Conservation (phyloP, 35 echinoderm and acorn worm species). For the Patiria miniata region DNA sequence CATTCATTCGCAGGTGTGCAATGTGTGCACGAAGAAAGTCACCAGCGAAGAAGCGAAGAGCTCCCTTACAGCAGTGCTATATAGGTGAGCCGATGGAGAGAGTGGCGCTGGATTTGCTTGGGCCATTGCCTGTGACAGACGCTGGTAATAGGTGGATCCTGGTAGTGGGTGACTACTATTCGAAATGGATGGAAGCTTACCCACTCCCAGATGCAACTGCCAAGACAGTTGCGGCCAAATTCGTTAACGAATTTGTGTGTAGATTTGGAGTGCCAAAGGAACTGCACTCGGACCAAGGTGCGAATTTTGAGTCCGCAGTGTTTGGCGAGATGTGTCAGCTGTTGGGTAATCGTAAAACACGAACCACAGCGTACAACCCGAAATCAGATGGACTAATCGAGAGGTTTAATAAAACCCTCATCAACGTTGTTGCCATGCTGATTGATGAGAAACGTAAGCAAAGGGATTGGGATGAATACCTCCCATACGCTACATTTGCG, state of each 20-base stretch:
- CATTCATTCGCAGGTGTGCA: background rate
- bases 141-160: constrained; percentile 42
- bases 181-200: constrained; percentile 43
- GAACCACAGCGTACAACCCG: constrained; percentile 35
- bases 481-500: constrained; percentile 31
- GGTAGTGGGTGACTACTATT: constrained; percentile 39
- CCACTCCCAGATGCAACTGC: background rate
- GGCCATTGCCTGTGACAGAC: too few relatives aligned
- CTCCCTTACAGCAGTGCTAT: constrained; percentile 20
- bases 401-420: too few relatives aligned
- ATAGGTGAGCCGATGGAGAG: constrained; percentile 27
- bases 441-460: background rate
- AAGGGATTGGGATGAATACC: constrained; percentile 3
- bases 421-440: constrained; percentile 22
- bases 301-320: constrained; percentile 57
- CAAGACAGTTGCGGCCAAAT: constrained; percentile 36
- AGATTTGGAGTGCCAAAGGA: constrained; percentile 42
- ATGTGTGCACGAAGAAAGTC: constrained; percentile 24
- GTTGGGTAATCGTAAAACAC: constrained; percentile 44
- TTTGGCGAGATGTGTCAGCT: constrained; percentile 61
- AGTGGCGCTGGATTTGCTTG: constrained; percentile 41
- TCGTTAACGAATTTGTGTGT: constrained; percentile 50
- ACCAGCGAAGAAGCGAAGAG: background rate
- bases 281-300: constrained; percentile 63
- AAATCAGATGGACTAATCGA: constrained; percentile 64